Evolutionary conservation across 2,113 vertebrate species (phyloP).

Genomic region (Zapus hudsonius): DNA sequence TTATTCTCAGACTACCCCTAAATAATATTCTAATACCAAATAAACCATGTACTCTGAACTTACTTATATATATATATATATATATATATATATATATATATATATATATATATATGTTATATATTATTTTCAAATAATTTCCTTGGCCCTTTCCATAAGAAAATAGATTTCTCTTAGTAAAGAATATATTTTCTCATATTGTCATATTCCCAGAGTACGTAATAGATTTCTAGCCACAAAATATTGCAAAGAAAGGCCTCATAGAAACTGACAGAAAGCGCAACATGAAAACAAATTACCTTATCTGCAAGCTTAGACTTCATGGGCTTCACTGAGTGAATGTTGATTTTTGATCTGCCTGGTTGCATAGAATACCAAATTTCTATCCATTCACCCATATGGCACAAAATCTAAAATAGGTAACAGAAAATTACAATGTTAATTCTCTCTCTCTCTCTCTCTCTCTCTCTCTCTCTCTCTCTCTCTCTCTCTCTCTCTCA

Average conservation of each 20-base stretch:
- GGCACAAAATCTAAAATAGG: slow-evolving; percentile 88
- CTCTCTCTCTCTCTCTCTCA: too few species aligned
- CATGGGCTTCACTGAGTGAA: slow-evolving; percentile 88
- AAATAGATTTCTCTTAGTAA: neutral
- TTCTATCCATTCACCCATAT: slow-evolving; percentile 93
- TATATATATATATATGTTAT: neutral
- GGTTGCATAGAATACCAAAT: slow-evolving; percentile 88
- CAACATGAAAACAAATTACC: slow-evolving; percentile 78
- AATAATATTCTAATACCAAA: neutral
- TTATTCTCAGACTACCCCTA: neutral
- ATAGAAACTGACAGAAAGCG: neutral
- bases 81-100: too few species aligned
- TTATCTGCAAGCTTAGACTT: slow-evolving; percentile 88
- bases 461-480: too few species aligned
- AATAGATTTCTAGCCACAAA: neutral
- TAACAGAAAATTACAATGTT: neutral
- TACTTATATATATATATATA: neutral
- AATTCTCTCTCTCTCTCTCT: neutral
- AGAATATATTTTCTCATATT: neutral
- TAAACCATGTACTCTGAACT: neutral
- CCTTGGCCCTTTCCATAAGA: neutral
- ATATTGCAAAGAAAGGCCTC: neutral
- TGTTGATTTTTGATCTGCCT: slow-evolving; percentile 84
- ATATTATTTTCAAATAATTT: slow-evolving; percentile 6
- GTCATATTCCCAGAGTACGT: neutral